Percentiles rank a stretch among this genome's conserved stretches.
Conservation (phyloP, 2,797 vertebrate genomes). For the Anguilla pacifica region DNA sequence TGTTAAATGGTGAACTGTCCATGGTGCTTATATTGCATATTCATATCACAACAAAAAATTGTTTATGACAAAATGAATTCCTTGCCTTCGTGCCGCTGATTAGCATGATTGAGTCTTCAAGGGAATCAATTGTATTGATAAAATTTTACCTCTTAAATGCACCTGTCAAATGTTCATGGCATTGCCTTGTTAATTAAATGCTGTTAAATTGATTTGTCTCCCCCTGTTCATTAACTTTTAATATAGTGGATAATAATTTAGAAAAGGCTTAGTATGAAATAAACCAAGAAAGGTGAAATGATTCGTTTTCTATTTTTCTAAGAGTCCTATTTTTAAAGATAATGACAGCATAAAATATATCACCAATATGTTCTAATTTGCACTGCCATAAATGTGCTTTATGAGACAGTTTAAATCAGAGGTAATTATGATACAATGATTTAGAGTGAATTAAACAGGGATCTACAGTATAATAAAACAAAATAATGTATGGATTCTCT, state of each 20-base stretch:
- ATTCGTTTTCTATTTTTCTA: no score
- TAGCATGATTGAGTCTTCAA: background rate
- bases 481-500: background rate
- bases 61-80: background rate
- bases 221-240: background rate
- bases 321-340: background rate
- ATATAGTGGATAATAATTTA: background rate
- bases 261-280: background rate
- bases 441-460: background rate
- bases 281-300: background rate
- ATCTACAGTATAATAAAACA: background rate
- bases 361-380: background rate
- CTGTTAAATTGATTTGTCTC: background rate
- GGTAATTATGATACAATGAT: background rate
- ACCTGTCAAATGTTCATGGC: background rate
- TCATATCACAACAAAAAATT: background rate
- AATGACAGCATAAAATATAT: background rate
- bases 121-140: background rate
- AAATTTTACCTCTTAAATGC: background rate
- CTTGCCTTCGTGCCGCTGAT: background rate
- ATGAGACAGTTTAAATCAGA: background rate
- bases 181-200: background rate
- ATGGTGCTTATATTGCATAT: slow-evolving; percentile 2
- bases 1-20: background rate
- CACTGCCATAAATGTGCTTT: background rate